Evolutionary conservation across 2,797 vertebrate genomes (phyloP).

Genomic region (Syngnathus acus): DNA sequence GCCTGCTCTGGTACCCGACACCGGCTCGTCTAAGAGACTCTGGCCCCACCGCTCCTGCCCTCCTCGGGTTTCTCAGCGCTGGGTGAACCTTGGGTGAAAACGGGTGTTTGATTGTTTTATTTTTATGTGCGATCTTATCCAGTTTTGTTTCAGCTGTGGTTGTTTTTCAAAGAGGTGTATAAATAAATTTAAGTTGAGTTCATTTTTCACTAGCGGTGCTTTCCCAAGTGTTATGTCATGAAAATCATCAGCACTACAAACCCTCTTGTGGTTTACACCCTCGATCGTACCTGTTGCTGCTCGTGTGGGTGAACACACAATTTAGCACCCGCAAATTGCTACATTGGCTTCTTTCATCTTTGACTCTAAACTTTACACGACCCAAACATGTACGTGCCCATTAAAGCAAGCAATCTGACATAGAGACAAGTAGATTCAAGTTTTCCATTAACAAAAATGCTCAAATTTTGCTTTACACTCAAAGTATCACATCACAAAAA

Average conservation of each 20-base stretch:
- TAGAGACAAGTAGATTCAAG: slow-evolving; percentile 11
- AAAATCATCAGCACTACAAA: neutral
- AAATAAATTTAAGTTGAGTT: neutral
- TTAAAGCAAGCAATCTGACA: slow-evolving; percentile 2
- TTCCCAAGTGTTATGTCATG: neutral
- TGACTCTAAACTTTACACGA: slow-evolving; percentile 34
- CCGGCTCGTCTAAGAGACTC: neutral
- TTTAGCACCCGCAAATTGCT: slow-evolving; percentile 53
- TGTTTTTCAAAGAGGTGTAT: neutral
- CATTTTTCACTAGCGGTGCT: neutral
- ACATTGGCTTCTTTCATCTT: slow-evolving; percentile 69
- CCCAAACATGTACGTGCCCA: slow-evolving; percentile 8
- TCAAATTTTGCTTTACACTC: slow-evolving; percentile 29
- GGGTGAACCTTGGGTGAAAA: neutral
- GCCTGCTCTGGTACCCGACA: neutral
- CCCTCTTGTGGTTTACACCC: too few species aligned
- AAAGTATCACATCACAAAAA: slow-evolving; percentile 38
- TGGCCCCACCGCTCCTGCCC: neutral
- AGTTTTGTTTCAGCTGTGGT: neutral
- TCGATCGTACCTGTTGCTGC: too few species aligned
- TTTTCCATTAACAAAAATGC: neutral
- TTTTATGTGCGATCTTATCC: neutral
- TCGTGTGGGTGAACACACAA: neutral
- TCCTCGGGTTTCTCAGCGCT: neutral
- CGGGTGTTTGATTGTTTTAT: neutral